These are phyloP conservation scores for Ormyrus nitidulus DNA, from an alignment of 2,888 invertebrate genomes.

Conservation along the genomic window DNA sequence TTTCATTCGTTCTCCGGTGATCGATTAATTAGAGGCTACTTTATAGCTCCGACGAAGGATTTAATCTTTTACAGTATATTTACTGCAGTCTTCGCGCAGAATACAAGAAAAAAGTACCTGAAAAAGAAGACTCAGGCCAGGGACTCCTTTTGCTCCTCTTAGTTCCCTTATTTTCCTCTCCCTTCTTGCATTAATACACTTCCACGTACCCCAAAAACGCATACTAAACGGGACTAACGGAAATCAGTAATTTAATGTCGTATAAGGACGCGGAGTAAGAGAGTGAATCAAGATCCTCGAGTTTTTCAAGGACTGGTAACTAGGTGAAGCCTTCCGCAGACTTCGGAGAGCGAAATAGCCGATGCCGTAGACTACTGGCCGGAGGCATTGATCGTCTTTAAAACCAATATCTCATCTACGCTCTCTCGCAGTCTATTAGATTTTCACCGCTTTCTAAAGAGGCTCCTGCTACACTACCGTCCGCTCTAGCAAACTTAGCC, in stretches of 20 bases:
- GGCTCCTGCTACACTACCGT: slow-evolving; percentile 14
- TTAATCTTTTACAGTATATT: slow-evolving; percentile 32
- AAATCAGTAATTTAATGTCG: slow-evolving; percentile 61
- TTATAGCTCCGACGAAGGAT: slow-evolving; percentile 22
- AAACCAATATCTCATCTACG: slow-evolving; percentile 69
- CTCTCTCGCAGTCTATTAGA: slow-evolving; percentile 68
- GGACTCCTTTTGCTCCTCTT: not conserved
- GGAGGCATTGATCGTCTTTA: slow-evolving; percentile 60
- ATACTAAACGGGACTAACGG: slow-evolving; percentile 31
- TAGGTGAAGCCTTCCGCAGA: not conserved
- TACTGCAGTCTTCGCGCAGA: slow-evolving; percentile 12
- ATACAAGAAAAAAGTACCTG: not conserved
- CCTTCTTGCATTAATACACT: slow-evolving; percentile 32
- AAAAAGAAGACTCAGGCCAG: not conserved
- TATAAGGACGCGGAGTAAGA: slow-evolving; percentile 8
- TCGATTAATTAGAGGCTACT: slow-evolving; percentile 47
- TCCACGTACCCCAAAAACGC: not conserved
- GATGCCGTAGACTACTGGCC: not conserved
- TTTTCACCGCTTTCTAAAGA: slow-evolving; percentile 61
- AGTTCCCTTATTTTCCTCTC: slow-evolving; percentile 7
- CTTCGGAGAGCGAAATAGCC: not conserved
- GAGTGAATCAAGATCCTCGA: slow-evolving; percentile 7
- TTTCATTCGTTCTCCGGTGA: slow-evolving; percentile 32
- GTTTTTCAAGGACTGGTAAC: slow-evolving; percentile 47
- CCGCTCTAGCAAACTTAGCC: not conserved